These are phyloP conservation scores for Champsocephalus esox DNA, from an alignment of 2,797 vertebrate species.

Conservation along the genomic window DNA sequence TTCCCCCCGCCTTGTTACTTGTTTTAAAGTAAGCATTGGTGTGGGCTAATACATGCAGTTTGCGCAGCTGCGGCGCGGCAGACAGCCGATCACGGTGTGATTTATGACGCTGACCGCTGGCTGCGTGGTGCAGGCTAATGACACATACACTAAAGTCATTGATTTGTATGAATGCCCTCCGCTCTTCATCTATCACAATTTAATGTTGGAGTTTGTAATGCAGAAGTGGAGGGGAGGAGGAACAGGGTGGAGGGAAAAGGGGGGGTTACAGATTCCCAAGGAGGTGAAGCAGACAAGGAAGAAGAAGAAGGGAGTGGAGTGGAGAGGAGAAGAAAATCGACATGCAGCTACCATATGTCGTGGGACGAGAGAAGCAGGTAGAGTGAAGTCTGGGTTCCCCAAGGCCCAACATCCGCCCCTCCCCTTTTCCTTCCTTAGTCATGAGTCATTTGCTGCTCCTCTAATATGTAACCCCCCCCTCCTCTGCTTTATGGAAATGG, in stretches of 20 bases:
- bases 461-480: conserved; percentile 89
- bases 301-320: conserved; percentile 13
- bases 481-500: conserved; percentile 88
- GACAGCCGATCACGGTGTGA: conserved; percentile 99
- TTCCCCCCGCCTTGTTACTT: conserved; percentile 40
- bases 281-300: conserved; percentile 28
- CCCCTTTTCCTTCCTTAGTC: conserved; percentile 77
- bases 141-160: conserved; percentile 99
- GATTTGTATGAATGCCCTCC: conserved; percentile 99
- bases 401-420: conserved; percentile 11
- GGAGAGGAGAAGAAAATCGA: conserved; percentile 5
- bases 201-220: conserved; percentile 99
- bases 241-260: conserved; percentile 25
- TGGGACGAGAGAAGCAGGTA: conserved; percentile 12
- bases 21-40: conserved; percentile 56
- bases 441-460: conserved; percentile 95
- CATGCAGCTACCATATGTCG: not conserved
- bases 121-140: conserved; percentile 99
- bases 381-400: conserved; percentile 70
- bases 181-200: conserved; percentile 99
- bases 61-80: conserved; percentile 85
- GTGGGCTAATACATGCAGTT: conserved; percentile 85
- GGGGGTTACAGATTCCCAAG: conserved; percentile 2
- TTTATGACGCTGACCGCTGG: conserved; percentile 99
- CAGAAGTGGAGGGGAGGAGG: conserved; percentile 88